Base-by-base conservation (phyloP, 1,140 invertebrate species). In the Ectropis grisescens region DNA sequence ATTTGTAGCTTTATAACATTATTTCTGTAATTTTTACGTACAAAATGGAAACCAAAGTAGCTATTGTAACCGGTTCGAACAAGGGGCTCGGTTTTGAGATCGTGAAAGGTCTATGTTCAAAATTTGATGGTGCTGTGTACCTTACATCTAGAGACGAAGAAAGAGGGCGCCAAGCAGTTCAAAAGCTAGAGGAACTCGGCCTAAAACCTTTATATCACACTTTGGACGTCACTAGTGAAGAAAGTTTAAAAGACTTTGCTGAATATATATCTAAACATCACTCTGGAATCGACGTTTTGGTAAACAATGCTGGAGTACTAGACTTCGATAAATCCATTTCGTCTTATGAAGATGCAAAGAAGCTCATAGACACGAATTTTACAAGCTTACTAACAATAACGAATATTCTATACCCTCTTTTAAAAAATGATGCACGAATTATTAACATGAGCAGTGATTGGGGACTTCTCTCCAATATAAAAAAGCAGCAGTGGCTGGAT, bases 251-350 rank as follows among this genome's bases (percentile, higher is more conserved):
- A 27, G 66, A 64, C 4, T 85, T 93, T 37, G 69, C 81, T 1
- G 64, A 85, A 28, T 87, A 84, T 59, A 67, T 96, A 9, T 76
- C 87, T 53, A 59, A 83, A 29, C 85, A 84, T 13, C 85, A 95
- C 79, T 86, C 85, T 11, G 91, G 92, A 9, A 71, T 96, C 12
- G 93, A 96, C 84, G 66, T 95, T 29, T 74, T 95, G 2, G 86
- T 96, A 26, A 95, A 95, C 71, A 96, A 96, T 84, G 93, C 93
- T 45, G 93, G 88, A 1, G 91, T 94, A 46, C 87, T 90, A 13
- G 93, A 88, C 71, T 72, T 74, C 37, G 76, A 79, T 51, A 86
- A 89, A 11, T 84, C 85, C 4, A 87, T 88, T 47, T 87, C 91
- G 15, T 87, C 91, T 45, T 65, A 70, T 27, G 83, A 87, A 45